phyloP scores from a whole-genome alignment of 2,113 vertebrate genomes.

The Phrynosoma blainvillii region DNA sequence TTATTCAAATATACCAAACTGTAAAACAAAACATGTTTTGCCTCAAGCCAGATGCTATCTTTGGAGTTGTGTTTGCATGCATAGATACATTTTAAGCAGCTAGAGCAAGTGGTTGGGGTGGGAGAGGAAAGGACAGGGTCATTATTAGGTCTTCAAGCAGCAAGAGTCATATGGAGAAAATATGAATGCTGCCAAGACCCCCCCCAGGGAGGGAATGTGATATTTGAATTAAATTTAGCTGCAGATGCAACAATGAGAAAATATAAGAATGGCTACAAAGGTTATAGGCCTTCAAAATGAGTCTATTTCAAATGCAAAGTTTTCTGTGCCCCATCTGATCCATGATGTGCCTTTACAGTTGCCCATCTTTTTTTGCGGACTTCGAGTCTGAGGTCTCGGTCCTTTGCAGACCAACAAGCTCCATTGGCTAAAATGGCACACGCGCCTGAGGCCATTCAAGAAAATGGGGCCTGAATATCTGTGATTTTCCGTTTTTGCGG shows the following conservation, averaged over 20 bases:
- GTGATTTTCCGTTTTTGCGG: no score
- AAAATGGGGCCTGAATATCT: no score
- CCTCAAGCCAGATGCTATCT: not conserved
- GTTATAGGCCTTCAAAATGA: not conserved
- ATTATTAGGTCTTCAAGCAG: not conserved
- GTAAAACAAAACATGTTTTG: not conserved
- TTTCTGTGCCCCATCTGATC: not conserved
- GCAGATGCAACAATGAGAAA: not conserved
- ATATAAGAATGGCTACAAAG: accelerated
- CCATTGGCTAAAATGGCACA: no score
- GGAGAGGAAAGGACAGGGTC: not conserved
- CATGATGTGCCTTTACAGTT: not conserved
- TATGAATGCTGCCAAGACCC: not conserved
- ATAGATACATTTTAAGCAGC: not conserved
- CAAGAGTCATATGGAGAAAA: not conserved
- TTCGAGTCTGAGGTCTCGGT: no score
- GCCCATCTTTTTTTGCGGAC: no score
- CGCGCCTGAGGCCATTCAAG: no score
- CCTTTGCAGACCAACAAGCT: no score
- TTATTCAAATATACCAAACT: not conserved
- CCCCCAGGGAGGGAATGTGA: not conserved
- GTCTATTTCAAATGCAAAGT: not conserved
- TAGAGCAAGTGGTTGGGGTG: not conserved
- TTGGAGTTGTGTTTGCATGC: not conserved
- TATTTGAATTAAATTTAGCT: not conserved